Percentiles rank a stretch among this genome's conserved stretches.
These are phyloP conservation scores for Drosophila tanythrix DNA, from an alignment of 2,888 invertebrate species.

Conservation along the genomic window DNA sequence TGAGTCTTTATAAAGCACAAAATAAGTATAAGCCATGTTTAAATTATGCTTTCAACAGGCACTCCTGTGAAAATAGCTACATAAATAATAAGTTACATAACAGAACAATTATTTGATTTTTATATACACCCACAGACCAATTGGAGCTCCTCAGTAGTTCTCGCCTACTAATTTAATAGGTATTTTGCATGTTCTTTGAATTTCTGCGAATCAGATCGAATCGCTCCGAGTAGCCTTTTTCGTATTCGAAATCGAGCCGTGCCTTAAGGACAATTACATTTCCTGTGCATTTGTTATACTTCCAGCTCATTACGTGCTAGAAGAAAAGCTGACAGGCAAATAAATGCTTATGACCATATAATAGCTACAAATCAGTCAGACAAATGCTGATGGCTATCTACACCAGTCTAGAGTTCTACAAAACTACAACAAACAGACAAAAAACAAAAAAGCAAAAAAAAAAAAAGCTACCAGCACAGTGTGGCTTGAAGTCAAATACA, in stretches of 20 bases:
- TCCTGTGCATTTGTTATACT: constrained; percentile 45
- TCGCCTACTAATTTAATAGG: neutral
- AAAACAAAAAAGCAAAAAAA: too few species aligned
- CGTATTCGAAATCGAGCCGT: neutral
- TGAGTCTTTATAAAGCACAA: neutral
- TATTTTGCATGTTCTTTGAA: neutral
- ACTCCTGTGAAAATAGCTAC: neutral
- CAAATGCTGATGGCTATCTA: constrained; percentile 64
- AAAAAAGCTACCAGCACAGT: constrained; percentile 23
- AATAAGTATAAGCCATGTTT: neutral
- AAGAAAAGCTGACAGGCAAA: constrained; percentile 53
- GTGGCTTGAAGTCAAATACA: constrained; percentile 22
- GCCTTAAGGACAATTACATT: constrained; percentile 36
- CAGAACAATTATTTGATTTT: neutral
- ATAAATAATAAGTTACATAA: neutral
- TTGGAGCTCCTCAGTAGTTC: neutral
- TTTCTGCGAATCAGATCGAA: constrained; percentile 10
- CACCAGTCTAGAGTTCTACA: constrained; percentile 20
- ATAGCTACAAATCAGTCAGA: constrained; percentile 75
- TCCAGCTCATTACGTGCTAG: constrained; percentile 42
- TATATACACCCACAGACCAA: neutral
- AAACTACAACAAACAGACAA: constrained; percentile 3
- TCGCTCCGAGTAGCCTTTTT: neutral
- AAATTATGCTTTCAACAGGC: neutral
- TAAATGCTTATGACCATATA: constrained; percentile 66